phyloP scores from a whole-genome alignment of 2,113 vertebrate genomes.

The Ovis aries region DNA sequence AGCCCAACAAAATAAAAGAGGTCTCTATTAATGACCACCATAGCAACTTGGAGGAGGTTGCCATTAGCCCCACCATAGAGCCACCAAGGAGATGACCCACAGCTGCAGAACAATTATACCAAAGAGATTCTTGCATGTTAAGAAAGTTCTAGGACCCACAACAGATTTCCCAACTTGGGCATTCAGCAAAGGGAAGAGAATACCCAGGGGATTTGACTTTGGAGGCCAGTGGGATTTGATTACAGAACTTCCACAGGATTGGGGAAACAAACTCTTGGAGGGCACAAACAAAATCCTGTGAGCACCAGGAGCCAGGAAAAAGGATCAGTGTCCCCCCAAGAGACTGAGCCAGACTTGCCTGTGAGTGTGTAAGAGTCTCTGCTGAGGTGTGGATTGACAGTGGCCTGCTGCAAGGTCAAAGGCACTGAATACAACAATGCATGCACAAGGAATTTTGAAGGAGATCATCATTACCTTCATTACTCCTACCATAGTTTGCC shows the following conservation, averaged over 20 bases:
- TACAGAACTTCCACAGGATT: not conserved
- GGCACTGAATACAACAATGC: not conserved
- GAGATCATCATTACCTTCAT: not conserved
- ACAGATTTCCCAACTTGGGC: not conserved
- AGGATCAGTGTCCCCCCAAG: not conserved
- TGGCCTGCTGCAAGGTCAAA: not conserved
- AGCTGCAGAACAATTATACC: not conserved
- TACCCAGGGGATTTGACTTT: not conserved
- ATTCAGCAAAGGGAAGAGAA: not conserved
- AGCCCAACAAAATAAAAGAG: not conserved
- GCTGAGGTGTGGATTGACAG: not conserved
- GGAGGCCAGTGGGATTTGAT: not conserved
- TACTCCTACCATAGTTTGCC: not conserved
- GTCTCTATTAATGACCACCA: not conserved
- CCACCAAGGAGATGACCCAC: not conserved
- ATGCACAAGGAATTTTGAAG: not conserved
- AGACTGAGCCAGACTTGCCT: not conserved
- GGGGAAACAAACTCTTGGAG: not conserved
- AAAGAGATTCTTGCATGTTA: not conserved
- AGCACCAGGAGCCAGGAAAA: not conserved
- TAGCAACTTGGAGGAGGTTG: not conserved
- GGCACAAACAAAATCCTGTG: not conserved
- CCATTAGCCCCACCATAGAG: not conserved
- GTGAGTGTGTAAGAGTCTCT: not conserved
- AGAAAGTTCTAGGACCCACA: not conserved